phyloP scores from a whole-genome alignment of 2,888 invertebrate genomes.

The Norana najaformis region DNA sequence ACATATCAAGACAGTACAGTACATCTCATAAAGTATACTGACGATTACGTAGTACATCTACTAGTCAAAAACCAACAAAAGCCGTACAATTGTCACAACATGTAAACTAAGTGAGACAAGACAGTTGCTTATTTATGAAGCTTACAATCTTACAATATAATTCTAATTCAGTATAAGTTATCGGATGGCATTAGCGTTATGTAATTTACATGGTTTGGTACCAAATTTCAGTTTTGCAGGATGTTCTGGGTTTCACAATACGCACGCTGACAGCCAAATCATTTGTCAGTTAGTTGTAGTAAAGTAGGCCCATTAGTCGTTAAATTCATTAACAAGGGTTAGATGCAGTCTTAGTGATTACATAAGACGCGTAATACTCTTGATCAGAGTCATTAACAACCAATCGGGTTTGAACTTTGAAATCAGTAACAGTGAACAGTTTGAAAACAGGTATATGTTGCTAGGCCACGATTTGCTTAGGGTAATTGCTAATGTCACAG shows the following conservation, averaged over 20 bases:
- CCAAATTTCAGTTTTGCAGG: background rate
- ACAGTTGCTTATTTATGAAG: background rate
- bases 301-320: background rate
- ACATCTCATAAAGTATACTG: background rate
- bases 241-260: background rate
- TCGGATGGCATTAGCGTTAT: background rate
- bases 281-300: accelerated
- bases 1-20: background rate
- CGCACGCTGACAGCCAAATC: no score
- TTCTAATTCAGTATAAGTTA: background rate
- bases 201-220: no score
- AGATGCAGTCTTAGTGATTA: no score
- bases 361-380: no score
- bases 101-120: background rate
- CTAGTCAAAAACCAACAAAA: background rate
- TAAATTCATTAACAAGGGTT: background rate
- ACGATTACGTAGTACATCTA: no score
- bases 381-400: no score
- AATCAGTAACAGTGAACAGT: background rate
- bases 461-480: background rate
- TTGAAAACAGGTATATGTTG: background rate
- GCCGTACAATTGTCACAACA: background rate
- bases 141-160: background rate
- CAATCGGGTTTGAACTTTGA: background rate
- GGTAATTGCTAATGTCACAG: background rate